phyloP scores from a whole-genome alignment of 2,113 vertebrate species.

The Alectura lathami region DNA sequence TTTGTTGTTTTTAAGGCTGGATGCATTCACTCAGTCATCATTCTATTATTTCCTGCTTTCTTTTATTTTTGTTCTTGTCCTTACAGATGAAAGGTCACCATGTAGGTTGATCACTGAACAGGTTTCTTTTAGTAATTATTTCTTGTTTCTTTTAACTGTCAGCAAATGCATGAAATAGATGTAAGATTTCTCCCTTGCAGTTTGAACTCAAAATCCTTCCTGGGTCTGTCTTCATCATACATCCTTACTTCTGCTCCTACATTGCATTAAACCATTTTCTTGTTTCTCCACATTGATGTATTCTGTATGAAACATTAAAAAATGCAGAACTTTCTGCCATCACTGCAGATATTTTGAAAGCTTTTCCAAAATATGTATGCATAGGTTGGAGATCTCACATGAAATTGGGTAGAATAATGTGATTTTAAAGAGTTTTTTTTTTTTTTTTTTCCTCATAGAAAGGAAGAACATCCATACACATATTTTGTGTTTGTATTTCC shows the following conservation, averaged over 20 bases:
- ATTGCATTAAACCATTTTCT: neutral
- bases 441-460: neutral
- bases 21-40: neutral
- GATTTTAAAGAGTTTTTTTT: neutral
- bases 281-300: neutral
- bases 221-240: neutral
- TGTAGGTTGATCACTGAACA: constrained; percentile 13
- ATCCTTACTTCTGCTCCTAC: neutral
- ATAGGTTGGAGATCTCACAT: neutral
- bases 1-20: neutral
- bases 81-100: constrained; percentile 15
- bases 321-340: neutral
- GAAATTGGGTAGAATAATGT: neutral
- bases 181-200: neutral
- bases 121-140: neutral
- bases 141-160: neutral
- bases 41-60: constrained; percentile 4
- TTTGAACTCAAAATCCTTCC: neutral
- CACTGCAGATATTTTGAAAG: neutral
- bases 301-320: neutral
- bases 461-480: neutral
- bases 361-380: neutral
- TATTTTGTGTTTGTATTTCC: neutral
- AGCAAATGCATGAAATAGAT: neutral
- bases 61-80: neutral